Evolutionary conservation across 2,797 vertebrate genomes (phyloP).

Genomic region (Euthynnus affinis): DNA sequence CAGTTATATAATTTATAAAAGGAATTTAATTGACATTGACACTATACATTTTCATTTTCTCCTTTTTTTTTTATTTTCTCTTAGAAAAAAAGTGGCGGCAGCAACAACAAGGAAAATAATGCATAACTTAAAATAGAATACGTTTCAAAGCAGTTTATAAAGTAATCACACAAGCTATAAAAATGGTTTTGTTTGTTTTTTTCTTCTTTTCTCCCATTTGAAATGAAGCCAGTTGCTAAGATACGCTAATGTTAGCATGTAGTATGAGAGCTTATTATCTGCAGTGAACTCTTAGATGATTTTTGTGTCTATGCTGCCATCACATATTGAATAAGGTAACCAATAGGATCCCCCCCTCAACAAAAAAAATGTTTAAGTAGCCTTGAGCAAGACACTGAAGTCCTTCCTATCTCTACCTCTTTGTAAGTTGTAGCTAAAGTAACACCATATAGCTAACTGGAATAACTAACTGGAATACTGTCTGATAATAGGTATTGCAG

Average conservation of each 20-base stretch:
- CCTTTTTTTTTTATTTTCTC: not conserved
- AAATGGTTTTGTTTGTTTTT: not conserved
- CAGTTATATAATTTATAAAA: not conserved
- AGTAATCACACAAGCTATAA: not conserved
- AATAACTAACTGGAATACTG: not conserved
- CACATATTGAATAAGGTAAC: not conserved
- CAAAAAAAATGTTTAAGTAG: slow-evolving; percentile 8
- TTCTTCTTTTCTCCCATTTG: not conserved
- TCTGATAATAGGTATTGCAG: not conserved
- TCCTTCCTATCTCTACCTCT: not conserved
- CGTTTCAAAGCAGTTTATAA: not conserved
- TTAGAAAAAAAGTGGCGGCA: not conserved
- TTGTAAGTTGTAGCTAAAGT: slow-evolving; percentile 28
- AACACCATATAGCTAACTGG: not conserved
- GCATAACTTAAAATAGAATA: not conserved
- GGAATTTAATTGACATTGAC: not conserved
- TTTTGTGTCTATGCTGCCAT: not conserved
- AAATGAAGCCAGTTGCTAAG: not conserved
- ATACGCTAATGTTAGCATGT: not conserved
- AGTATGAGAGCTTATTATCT: not conserved
- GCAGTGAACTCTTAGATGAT: not conserved
- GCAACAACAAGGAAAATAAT: not conserved
- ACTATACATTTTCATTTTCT: not conserved
- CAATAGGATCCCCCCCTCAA: not conserved
- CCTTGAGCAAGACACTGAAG: not conserved